Evolutionary conservation across 2,797 vertebrate genomes (phyloP), one percentile per base, ranked within the genome.

Genomic region (Gallinago stenura): DNA sequence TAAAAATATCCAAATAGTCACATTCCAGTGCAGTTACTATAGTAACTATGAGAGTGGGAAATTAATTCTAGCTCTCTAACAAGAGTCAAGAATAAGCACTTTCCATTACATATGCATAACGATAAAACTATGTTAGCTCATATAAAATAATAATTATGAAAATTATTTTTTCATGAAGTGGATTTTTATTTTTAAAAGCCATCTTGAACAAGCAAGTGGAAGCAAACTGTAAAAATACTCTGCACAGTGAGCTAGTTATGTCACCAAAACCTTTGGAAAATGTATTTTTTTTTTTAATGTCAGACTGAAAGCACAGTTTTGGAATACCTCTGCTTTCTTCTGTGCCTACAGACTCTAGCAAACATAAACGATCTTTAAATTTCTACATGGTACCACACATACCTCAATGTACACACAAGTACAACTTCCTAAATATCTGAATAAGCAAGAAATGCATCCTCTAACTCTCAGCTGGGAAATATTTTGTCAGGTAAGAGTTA

Each of bases 111-210:
- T 79, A 86, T 90, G 87, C 91, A 93, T 60, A 91, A 88, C 35
- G 64, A 86, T 94, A 69, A 95, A 95, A 90, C 79, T 72, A 75
- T 72, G 85, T 96, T 95, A 95, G 79, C 65, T 92, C 76, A 69
- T 78, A 48, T 93, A 95, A 96, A 96, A 95, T 94, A 97, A 95
- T 93, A 96, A 92, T 97, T 96, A 95, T 65, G 69, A 88, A 94
- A 94, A 95, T 95, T 86, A 82, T 94, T 94, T 96, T 95, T 95
- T 94, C 85, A 91, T 84, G 54, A 86, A 89, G 91, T 78, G 58
- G 76, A 90, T 83, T 91, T 96, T 95, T 96, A 96, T 96, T 96
- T 96, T 96, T 95, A 79, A 94, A 85, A 88, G 77, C 16, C n/a
- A 88, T 79, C 82, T 86, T 88, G 54, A 96, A 57, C 61, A 93